Evolutionary conservation across 2,113 vertebrate species (phyloP).

Genomic region (Apteryx owenii): DNA sequence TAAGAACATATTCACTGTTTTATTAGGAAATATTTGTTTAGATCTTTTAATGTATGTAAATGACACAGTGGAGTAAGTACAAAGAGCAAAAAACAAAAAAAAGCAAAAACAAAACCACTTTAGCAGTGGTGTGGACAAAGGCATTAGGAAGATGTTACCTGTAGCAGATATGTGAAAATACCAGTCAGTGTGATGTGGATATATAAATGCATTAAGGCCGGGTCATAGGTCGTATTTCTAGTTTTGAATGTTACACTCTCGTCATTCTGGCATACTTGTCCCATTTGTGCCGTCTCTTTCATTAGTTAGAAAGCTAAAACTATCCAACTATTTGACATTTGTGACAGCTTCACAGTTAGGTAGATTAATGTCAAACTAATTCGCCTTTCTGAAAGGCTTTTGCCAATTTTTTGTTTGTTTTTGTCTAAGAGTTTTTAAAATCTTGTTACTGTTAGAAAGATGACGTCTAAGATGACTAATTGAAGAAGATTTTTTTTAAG

Average conservation of each 20-base stretch:
- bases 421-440: neutral
- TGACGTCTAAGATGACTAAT: neutral
- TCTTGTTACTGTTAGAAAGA: neutral
- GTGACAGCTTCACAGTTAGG: neutral
- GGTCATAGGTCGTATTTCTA: neutral
- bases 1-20: neutral
- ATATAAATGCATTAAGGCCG: no score
- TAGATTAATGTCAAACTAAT: neutral
- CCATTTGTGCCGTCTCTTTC: neutral
- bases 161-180: neutral
- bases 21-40: neutral
- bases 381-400: neutral
- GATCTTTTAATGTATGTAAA: neutral
- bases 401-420: neutral
- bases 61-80: neutral
- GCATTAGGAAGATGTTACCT: neutral
- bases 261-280: neutral
- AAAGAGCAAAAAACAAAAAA: neutral
- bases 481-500: neutral
- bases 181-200: rapidly evolving
- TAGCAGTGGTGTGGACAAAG: neutral
- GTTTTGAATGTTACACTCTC: neutral
- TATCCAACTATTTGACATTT: neutral
- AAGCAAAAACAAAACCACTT: no score
- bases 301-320: neutral